Evolutionary conservation across 1,140 invertebrate genomes (phyloP), one percentile per base, ranked within the genome.

Genomic region (Drosophila sp.): DNA sequence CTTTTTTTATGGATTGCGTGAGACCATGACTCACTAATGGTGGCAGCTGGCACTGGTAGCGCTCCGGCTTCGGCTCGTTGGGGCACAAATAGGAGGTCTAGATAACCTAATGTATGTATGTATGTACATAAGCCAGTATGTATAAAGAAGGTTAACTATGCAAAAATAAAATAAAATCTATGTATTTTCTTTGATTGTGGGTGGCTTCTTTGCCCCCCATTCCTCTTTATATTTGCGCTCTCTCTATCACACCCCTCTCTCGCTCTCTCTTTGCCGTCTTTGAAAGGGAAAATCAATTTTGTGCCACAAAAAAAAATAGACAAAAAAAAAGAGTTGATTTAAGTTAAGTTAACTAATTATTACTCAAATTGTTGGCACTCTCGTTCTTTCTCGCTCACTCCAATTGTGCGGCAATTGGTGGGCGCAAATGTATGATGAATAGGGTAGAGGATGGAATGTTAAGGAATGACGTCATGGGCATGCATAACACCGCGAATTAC

Each of bases 1-100:
- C 63, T 70, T 74, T 75, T 76, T 82, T 70, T 77, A 61, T 74
- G 70, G 69, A 60, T 87, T 72, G 82, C 84, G 69, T 83, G 83
- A 61, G 60, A 27, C 44, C 70, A 87, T 86, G 84, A 86, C 79
- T 86, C 82, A 85, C 64, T 82, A 66, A 57, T 58, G 65, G 60
- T 56, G 78, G 72, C 72, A 78, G 67, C 74, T 79, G 67, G 70
- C 29, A 58, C 56, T 35, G 32, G 23, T 10, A 50, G 7, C 44
- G 44, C 44, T 50, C 54, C 57, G 69, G 3, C 33, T 5, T 8
- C 35, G 35, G 73, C 70, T 68, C 23, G 65, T 56, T 69, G 56
- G 75, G 76, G 73, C 73, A 70, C 41, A 41, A 66, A 56, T 8
- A 76, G 73, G 73, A 73, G 73, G 73, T 70, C 65, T 76, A 66